Evolutionary conservation across 2,113 vertebrate genomes (phyloP).

Genomic region (Pardalotus punctatus): DNA sequence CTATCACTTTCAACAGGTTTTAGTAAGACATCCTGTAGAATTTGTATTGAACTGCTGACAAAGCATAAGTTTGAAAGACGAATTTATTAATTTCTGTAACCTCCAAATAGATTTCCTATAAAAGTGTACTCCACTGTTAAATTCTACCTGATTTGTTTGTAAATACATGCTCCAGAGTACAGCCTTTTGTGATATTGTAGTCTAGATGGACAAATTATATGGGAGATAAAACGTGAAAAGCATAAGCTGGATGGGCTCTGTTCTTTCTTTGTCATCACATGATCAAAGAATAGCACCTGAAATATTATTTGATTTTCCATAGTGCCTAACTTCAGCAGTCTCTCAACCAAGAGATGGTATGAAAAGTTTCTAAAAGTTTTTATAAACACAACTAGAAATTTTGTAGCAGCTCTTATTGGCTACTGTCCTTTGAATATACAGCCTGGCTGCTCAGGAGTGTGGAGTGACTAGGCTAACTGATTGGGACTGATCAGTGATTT

Average conservation of each 20-base stretch:
- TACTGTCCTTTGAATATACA: background rate
- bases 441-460: accelerated
- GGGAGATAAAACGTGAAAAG: background rate
- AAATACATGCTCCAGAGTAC: background rate
- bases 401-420: background rate
- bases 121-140: background rate
- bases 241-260: background rate
- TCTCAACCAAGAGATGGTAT: background rate
- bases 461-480: background rate
- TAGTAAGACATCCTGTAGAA: background rate
- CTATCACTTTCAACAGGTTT: background rate
- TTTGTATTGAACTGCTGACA: background rate
- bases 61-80: background rate
- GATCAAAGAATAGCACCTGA: background rate
- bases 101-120: background rate
- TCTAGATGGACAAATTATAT: background rate
- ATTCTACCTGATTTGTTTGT: background rate
- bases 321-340: background rate
- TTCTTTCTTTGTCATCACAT: background rate
- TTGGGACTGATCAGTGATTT: background rate
- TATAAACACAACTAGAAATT: background rate
- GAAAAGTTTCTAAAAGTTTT: background rate
- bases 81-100: background rate
- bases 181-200: background rate
- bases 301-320: background rate